Base-by-base conservation (phyloP, 2,797 vertebrate genomes). In the Otolemur crassicaudatus region DNA sequence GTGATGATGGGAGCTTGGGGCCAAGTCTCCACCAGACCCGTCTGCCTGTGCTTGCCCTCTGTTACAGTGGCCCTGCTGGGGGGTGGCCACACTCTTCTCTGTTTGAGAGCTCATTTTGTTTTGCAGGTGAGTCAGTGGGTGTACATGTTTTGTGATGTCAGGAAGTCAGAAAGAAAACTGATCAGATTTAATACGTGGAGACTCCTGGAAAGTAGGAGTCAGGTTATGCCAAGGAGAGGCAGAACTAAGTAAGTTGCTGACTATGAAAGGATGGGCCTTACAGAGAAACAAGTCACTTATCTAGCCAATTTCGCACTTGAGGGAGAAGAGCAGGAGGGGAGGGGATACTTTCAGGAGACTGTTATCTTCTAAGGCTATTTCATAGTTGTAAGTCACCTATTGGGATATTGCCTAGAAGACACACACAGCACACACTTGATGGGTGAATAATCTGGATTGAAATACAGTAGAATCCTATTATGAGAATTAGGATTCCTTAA, bases 161-260 rank as follows among this genome's bases (percentile, higher is more conserved):
- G 37, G 34, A 27, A 63, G 22, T 82, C 37, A 56, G 88, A 49
- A 81, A 90, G 58, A 96, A 88, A 91, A 85, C 22, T 31, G 34
- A 61, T 88, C 37, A 23, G 40, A 40, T 83, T 11, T 37, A 67
- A 31, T 82, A 20, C 49, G 40, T 79, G 63, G 82, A 82, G 23
- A 34, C 31, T 92, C 94, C 90, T 95, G 75, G 94, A 92, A 94
- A 88, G 79, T 16, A 73, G 7, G 43, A 63, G 23, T 60, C 65
- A 16, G 43, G 25, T 25, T 90, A 49, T 56, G 6, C 40, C 69
- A 63, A 92, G 23, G 29, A 61, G 49, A 83, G 63, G 5, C 20
- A 80, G 13, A 75, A 67, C n/a, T 37, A 22, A 83, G 17, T 22
- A 81, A 70, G 7, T 4, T 61, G 53, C 40, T 95, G 60, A 3